These are phyloP conservation scores for Galemys pyrenaicus DNA, from an alignment of 2,113 vertebrate species.

Conservation along the genomic window DNA sequence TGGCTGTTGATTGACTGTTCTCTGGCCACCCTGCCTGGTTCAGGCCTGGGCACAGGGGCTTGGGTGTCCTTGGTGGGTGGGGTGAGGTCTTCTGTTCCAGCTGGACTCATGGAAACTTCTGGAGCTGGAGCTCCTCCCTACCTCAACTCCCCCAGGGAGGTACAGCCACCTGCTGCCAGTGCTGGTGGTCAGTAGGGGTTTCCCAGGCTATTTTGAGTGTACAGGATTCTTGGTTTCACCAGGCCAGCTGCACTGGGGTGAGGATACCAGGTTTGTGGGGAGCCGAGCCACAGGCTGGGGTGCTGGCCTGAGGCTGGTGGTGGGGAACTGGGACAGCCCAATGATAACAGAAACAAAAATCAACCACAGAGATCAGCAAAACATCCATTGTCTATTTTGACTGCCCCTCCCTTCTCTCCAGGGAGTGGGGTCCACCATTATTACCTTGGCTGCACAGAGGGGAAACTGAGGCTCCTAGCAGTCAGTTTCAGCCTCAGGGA, in stretches of 20 bases:
- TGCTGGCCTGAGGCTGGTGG: not conserved
- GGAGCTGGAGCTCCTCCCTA: not conserved
- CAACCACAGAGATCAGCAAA: not conserved
- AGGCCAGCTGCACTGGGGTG: constrained; percentile 52
- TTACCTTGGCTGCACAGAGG: not conserved
- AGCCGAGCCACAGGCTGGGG: not conserved
- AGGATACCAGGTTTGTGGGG: not conserved
- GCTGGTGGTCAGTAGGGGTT: not conserved
- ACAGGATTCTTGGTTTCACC: constrained; percentile 55
- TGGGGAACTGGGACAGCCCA: not conserved
- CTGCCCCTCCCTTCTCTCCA: not conserved
- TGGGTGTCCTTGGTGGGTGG: not conserved
- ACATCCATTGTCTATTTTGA: not conserved
- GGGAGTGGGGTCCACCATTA: not conserved
- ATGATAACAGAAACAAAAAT: not conserved
- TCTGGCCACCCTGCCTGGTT: not conserved
- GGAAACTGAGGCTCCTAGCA: not conserved
- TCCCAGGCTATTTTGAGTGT: constrained; percentile 36
- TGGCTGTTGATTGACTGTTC: not conserved
- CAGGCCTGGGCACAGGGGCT: not conserved
- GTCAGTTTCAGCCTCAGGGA: not conserved
- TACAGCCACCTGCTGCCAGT: not conserved
- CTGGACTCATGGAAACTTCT: not conserved
- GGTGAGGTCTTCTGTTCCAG: not conserved
- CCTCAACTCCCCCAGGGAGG: not conserved